Percentiles rank a stretch among this genome's conserved stretches.
phyloP scores from a whole-genome alignment of 2,797 vertebrate species.

The Gobionotothen gibberifrons region DNA sequence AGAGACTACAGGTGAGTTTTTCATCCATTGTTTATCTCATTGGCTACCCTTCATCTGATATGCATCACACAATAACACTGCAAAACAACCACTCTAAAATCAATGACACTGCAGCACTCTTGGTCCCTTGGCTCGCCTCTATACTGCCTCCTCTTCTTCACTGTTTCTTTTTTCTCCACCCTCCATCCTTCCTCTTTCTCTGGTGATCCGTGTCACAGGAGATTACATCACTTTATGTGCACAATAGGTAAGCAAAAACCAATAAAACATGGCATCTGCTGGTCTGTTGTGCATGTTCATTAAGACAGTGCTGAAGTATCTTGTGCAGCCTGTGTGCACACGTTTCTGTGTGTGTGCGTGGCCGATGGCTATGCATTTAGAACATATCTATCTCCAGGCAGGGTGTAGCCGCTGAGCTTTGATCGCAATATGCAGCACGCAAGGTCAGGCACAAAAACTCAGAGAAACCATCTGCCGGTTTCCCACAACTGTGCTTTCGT shows the following conservation, averaged over 20 bases:
- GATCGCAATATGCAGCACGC: constrained; percentile 56
- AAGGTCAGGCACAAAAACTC: constrained; percentile 39
- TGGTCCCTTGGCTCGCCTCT: constrained; percentile 20
- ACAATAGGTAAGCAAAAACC: constrained; percentile 22
- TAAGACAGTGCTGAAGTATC: constrained; percentile 1
- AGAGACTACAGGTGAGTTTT: constrained; percentile 18
- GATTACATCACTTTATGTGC: constrained; percentile 44
- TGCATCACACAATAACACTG: constrained; percentile 61
- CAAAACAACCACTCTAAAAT: constrained; percentile 66
- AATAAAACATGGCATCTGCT: constrained; percentile 24
- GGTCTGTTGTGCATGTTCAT: constrained; percentile 17
- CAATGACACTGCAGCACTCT: constrained; percentile 73
- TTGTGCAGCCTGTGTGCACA: constrained; percentile 8
- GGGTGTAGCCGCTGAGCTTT: constrained; percentile 65
- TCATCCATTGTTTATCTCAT: constrained; percentile 16
- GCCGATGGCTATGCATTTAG: constrained; percentile 54
- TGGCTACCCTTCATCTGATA: constrained; percentile 31
- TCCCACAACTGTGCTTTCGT: constrained; percentile 27
- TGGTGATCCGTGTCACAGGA: constrained; percentile 50
- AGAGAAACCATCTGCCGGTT: constrained; percentile 53
- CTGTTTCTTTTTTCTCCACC: constrained; percentile 34
- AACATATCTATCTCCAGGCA: constrained; percentile 59
- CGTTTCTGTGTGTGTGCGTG: constrained; percentile 26
- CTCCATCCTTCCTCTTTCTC: constrained; percentile 39
- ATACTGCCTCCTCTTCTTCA: constrained; percentile 17